These are phyloP conservation scores for Atta colombica DNA, from an alignment of 1,140 invertebrate species.

Conservation along the genomic window DNA sequence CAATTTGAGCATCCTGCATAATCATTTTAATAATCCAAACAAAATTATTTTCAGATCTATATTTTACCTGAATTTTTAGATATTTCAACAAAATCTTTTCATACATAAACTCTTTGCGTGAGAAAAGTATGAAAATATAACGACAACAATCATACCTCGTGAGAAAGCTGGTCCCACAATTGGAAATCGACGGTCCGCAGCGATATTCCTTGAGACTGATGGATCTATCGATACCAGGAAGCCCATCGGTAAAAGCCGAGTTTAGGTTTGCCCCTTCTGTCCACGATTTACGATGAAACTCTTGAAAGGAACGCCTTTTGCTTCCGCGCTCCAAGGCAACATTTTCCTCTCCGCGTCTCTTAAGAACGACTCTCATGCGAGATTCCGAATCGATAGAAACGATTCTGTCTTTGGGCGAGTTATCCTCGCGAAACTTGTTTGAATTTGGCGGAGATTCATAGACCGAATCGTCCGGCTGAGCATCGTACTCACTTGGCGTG, in stretches of 20 bases:
- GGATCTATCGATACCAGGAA: conserved; percentile 64
- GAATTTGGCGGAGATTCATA: conserved; percentile 68
- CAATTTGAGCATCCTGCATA: too few species aligned
- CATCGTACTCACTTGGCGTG: conserved; percentile 10
- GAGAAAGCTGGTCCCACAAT: conserved; percentile 38
- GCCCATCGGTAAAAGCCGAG: background rate
- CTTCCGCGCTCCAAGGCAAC: conserved; percentile 36
- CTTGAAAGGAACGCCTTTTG: conserved; percentile 58
- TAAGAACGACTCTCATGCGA: conserved; percentile 12
- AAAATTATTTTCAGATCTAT: too few species aligned
- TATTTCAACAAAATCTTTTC: too few species aligned
- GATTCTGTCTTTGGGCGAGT: conserved; percentile 35
- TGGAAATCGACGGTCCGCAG: conserved; percentile 73
- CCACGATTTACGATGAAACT: conserved; percentile 79
- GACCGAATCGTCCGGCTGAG: conserved; percentile 64
- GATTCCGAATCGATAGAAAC: conserved; percentile 61
- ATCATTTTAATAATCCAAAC: too few species aligned
- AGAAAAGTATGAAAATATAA: conserved; percentile 33
- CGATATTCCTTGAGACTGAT: conserved; percentile 70
- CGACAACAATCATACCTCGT: conserved; percentile 55
- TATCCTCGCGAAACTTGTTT: background rate
- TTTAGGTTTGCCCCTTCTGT: conserved; percentile 67
- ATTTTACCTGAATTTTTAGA: too few species aligned
- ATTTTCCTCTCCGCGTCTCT: conserved; percentile 42
- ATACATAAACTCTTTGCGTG: background rate